A percentile compares a stretch with the other conserved stretches of the same genome.
phyloP scores from a whole-genome alignment of 2,113 vertebrate species.

The Setophaga petechia region DNA sequence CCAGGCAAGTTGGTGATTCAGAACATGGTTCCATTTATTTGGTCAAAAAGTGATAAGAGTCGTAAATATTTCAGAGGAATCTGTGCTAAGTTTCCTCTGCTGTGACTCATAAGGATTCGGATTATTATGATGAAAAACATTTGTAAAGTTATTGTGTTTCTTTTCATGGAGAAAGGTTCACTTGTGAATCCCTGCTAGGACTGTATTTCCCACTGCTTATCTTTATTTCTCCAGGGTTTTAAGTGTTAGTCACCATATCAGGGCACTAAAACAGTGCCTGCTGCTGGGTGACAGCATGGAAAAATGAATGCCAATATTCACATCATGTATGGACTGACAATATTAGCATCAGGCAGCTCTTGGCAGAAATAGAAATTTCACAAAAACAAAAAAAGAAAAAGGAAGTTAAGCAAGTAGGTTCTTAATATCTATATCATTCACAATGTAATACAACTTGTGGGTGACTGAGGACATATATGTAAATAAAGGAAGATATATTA shows the following conservation, averaged over 20 bases:
- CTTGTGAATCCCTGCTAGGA: background rate
- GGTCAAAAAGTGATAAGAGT: background rate
- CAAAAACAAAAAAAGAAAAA: background rate
- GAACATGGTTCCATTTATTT: background rate
- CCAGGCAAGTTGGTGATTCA: background rate
- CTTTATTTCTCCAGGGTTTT: background rate
- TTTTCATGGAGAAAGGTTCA: background rate
- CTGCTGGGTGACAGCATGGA: background rate
- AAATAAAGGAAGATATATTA: background rate
- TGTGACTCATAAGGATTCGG: background rate
- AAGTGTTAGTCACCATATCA: background rate
- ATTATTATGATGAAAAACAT: constrained; percentile 10
- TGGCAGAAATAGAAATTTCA: background rate
- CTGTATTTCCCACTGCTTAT: background rate
- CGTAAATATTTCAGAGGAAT: background rate
- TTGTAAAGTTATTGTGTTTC: constrained; percentile 1
- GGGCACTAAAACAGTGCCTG: background rate
- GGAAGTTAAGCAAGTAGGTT: background rate
- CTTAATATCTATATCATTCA: background rate
- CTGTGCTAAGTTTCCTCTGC: background rate
- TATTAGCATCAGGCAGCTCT: background rate
- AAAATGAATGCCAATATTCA: background rate
- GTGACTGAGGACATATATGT: too few relatives aligned
- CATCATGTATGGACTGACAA: background rate
- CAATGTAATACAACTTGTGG: background rate